Percentiles rank a stretch among this genome's conserved stretches.
Evolutionary conservation across 2,797 vertebrate genomes (phyloP).

Genomic region (Neosilurus hyrtlii): DNA sequence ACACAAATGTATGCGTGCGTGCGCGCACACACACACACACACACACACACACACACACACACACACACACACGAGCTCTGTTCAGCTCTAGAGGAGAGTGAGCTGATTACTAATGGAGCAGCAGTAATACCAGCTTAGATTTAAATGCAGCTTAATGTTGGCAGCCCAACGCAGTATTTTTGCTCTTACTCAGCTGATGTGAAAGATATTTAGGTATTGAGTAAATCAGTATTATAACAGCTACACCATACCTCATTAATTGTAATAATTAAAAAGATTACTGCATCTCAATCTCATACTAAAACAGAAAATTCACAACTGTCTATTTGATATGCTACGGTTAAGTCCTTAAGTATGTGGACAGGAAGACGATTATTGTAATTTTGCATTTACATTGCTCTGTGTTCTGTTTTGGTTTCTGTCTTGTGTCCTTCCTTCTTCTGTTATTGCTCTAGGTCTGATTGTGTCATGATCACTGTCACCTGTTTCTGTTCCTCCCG

Average conservation of each 20-base stretch:
- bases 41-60: not conserved
- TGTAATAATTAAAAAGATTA: not conserved
- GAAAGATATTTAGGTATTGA: slow-evolving; percentile 7
- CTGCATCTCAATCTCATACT: not conserved
- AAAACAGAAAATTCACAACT: not conserved
- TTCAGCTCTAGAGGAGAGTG: slow-evolving; percentile 47
- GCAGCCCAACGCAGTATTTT: not conserved
- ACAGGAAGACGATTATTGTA: too few relatives aligned
- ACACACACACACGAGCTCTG: slow-evolving; percentile 16
- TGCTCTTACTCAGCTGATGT: not conserved
- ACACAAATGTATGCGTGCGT: not conserved
- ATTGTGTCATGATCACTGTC: too few relatives aligned
- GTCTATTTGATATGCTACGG: not conserved
- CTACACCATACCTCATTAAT: not conserved
- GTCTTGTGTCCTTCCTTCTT: too few relatives aligned
- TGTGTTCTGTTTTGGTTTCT: too few relatives aligned
- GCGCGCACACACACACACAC: not conserved
- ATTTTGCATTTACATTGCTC: too few relatives aligned
- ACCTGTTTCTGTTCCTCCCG: too few relatives aligned
- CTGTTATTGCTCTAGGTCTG: too few relatives aligned
- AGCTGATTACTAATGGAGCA: slow-evolving; percentile 52
- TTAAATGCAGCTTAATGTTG: slow-evolving; percentile 30
- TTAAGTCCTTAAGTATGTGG: too few relatives aligned
- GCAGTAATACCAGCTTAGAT: slow-evolving; percentile 30
- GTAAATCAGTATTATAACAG: slow-evolving; percentile 2